These are phyloP conservation scores for Beaufortia kweichowensis DNA, from an alignment of 2,113 vertebrate species.

Conservation along the genomic window DNA sequence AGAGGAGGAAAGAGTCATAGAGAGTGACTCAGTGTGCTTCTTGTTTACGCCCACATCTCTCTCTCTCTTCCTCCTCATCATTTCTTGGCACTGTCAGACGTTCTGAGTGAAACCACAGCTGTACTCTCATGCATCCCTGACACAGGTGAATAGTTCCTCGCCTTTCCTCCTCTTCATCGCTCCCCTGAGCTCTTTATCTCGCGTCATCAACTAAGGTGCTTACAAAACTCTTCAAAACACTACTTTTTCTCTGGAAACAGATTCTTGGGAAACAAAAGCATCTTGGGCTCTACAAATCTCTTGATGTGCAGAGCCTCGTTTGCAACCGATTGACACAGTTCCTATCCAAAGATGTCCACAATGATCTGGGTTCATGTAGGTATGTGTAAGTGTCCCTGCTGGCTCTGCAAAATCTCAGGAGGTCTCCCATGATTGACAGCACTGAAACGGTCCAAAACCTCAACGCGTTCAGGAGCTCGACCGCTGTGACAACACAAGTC, in stretches of 20 bases:
- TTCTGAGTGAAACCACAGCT: constrained; percentile 23
- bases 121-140: constrained; percentile 12
- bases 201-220: not conserved
- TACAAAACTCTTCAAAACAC: not conserved
- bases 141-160: constrained; percentile 16
- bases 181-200: not conserved
- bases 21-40: constrained; percentile 48
- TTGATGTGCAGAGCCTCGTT: not conserved
- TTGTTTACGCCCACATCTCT: constrained; percentile 37
- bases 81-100: not conserved
- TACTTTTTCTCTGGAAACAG: not conserved
- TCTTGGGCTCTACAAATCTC: not conserved
- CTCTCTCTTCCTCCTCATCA: constrained; percentile 28
- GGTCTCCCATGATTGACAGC: constrained; percentile 24
- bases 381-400: not conserved
- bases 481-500: constrained; percentile 14
- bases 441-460: not conserved
- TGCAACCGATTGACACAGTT: not conserved
- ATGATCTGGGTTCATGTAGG: not conserved
- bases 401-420: not conserved
- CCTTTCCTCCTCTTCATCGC: not conserved
- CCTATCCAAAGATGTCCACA: not conserved
- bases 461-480: not conserved
- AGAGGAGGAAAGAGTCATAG: constrained; percentile 49
- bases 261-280: too few species aligned